phyloP scores from a whole-genome alignment of 2,888 invertebrate genomes.

The Adelognathus sp. region DNA sequence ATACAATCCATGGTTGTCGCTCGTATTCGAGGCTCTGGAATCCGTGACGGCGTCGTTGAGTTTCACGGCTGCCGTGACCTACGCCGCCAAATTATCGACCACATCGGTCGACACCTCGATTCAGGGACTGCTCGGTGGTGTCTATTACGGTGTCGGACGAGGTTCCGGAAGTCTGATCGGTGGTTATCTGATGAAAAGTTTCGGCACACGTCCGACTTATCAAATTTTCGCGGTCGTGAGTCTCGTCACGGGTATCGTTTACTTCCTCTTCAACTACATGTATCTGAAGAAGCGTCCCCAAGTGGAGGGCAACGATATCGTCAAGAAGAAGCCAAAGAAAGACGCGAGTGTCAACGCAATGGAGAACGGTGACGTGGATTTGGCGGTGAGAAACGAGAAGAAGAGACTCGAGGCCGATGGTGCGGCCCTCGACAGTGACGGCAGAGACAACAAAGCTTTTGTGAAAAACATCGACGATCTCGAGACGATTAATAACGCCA shows the following conservation, averaged over 20 bases:
- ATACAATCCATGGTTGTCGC: slow-evolving; percentile 89
- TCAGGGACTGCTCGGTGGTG: slow-evolving; percentile 89
- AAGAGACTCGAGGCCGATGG: slow-evolving; percentile 30
- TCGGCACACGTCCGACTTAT: slow-evolving; percentile 88
- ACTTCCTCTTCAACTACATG: slow-evolving; percentile 86
- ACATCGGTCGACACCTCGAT: slow-evolving; percentile 89
- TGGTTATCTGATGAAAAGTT: slow-evolving; percentile 88
- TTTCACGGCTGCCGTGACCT: slow-evolving; percentile 90
- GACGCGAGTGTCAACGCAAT: slow-evolving; percentile 34
- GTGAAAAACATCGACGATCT: slow-evolving; percentile 51
- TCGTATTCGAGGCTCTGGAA: slow-evolving; percentile 90
- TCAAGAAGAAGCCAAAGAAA: slow-evolving; percentile 83
- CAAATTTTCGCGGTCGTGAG: slow-evolving; percentile 86
- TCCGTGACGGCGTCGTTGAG: slow-evolving; percentile 89
- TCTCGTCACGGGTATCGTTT: slow-evolving; percentile 86
- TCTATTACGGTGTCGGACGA: slow-evolving; percentile 92
- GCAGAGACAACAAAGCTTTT: slow-evolving; percentile 13
- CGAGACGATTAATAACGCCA: slow-evolving; percentile 71
- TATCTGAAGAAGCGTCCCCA: slow-evolving; percentile 84
- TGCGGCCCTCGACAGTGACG: background rate
- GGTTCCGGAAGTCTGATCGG: slow-evolving; percentile 89
- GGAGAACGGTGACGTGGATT: slow-evolving; percentile 59
- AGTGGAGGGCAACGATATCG: slow-evolving; percentile 83
- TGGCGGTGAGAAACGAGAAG: slow-evolving; percentile 60
- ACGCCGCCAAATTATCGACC: slow-evolving; percentile 88